Evolutionary conservation across 2,888 invertebrate genomes (phyloP).

Genomic region (Salpingus planirostris): DNA sequence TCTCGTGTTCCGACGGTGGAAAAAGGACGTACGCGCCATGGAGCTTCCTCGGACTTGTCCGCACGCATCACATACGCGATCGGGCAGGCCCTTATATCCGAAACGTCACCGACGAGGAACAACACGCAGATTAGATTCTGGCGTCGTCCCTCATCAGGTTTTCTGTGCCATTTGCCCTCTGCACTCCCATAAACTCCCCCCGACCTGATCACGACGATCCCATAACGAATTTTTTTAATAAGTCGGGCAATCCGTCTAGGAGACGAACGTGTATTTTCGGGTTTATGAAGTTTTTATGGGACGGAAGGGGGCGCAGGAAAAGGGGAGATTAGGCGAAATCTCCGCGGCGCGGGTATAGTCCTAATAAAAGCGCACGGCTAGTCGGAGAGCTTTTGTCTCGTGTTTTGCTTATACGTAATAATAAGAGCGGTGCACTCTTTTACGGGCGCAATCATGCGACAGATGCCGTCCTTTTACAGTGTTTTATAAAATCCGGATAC

Average conservation of each 20-base stretch:
- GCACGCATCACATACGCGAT: constrained; percentile 38
- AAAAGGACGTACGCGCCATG: constrained; percentile 1
- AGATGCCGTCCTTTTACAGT: constrained; percentile 27
- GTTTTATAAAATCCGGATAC: constrained; percentile 24
- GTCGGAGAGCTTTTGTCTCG: constrained; percentile 1
- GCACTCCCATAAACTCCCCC: background rate
- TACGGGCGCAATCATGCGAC: constrained; percentile 25
- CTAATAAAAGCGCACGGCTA: too few species aligned
- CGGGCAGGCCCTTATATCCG: too few species aligned
- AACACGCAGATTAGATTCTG: constrained; percentile 31
- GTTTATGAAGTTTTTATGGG: too few species aligned
- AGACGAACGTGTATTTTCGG: too few species aligned
- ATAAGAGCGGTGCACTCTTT: constrained; percentile 21
- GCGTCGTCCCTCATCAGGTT: constrained; percentile 28
- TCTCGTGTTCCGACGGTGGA: background rate
- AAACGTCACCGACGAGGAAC: too few species aligned
- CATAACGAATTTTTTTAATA: too few species aligned
- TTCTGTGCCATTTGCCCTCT: constrained; percentile 17
- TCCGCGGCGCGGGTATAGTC: too few species aligned
- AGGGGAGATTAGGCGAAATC: too few species aligned
- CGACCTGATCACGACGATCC: too few species aligned
- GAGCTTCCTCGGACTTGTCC: too few species aligned
- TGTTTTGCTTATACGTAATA: constrained; percentile 5
- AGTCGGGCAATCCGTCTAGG: too few species aligned
- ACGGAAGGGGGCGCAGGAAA: too few species aligned